Conservation (phyloP, 2,888 invertebrate species). For the Chrysomela aeneicollis region DNA sequence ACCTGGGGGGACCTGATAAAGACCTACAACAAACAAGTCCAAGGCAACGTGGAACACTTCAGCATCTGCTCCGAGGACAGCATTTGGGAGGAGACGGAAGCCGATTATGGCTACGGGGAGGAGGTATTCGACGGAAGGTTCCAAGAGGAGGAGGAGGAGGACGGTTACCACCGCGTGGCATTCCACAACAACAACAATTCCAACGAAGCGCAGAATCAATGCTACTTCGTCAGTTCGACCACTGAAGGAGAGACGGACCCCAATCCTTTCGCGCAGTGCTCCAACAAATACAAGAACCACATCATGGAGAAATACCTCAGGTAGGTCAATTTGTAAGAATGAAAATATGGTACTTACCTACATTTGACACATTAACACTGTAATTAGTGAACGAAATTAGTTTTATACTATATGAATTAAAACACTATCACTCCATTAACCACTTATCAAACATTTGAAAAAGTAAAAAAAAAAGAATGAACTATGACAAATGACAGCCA, state of each 20-base stretch:
- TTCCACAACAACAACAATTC: slow-evolving; percentile 44
- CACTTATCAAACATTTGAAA: no score
- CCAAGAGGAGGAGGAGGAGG: slow-evolving; percentile 25
- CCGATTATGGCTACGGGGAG: slow-evolving; percentile 39
- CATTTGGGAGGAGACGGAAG: slow-evolving; percentile 77
- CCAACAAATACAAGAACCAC: slow-evolving; percentile 66
- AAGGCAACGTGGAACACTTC: slow-evolving; percentile 81
- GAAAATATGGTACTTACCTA: no score
- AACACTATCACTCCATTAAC: no score
- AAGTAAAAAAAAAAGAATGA: no score
- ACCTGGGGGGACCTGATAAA: slow-evolving; percentile 79
- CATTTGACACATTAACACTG: no score
- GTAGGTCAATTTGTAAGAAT: background rate
- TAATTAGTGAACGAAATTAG: no score
- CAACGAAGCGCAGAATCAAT: slow-evolving; percentile 51
- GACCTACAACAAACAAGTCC: slow-evolving; percentile 76
- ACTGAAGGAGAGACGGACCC: slow-evolving; percentile 54
- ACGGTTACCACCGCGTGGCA: slow-evolving; percentile 56
- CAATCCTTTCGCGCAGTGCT: slow-evolving; percentile 54
- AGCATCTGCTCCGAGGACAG: slow-evolving; percentile 81
- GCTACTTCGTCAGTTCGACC: slow-evolving; percentile 60
- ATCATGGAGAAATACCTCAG: slow-evolving; percentile 68
- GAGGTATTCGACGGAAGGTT: slow-evolving; percentile 32
- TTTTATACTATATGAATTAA: no score
- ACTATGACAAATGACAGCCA: no score